phyloP scores from a whole-genome alignment of 2,797 vertebrate genomes.

The Mallotus villosus region DNA sequence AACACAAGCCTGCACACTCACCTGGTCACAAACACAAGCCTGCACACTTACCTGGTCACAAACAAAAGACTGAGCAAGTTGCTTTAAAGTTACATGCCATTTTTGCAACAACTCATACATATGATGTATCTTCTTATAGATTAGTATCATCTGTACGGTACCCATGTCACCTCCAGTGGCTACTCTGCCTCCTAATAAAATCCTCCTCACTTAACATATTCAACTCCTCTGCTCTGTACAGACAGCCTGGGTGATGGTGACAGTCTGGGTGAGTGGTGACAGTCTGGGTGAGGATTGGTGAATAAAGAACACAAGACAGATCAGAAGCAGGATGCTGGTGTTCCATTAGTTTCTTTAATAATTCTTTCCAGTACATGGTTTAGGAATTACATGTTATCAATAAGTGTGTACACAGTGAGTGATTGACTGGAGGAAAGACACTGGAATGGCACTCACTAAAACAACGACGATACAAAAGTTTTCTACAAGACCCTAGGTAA shows the following conservation, averaged over 20 bases:
- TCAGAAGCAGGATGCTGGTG: constrained; percentile 11
- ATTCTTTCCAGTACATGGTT: constrained; percentile 72
- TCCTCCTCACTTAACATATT: no score
- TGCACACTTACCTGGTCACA: no score
- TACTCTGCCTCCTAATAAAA: no score
- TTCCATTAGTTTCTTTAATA: constrained; percentile 78
- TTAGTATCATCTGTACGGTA: no score
- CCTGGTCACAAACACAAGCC: no score
- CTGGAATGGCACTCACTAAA: constrained; percentile 52
- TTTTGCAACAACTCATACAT: no score
- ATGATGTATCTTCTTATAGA: no score
- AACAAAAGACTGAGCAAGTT: no score
- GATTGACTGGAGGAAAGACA: constrained; percentile 53
- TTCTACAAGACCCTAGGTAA: constrained; percentile 49
- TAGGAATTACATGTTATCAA: constrained; percentile 68
- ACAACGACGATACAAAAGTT: constrained; percentile 52
- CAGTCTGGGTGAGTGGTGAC: neutral
- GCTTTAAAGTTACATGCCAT: no score
- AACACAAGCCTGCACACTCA: no score
- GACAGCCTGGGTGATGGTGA: neutral
- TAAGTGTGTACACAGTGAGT: constrained; percentile 75
- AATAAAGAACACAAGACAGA: constrained; percentile 2
- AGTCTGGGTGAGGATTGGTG: neutral
- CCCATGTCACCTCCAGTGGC: no score
- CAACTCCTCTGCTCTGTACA: no score